Percentiles rank a stretch among this genome's conserved stretches.
These are phyloP conservation scores for Scaptomyza reducta DNA, from an alignment of 2,888 invertebrate species.

Conservation along the genomic window DNA sequence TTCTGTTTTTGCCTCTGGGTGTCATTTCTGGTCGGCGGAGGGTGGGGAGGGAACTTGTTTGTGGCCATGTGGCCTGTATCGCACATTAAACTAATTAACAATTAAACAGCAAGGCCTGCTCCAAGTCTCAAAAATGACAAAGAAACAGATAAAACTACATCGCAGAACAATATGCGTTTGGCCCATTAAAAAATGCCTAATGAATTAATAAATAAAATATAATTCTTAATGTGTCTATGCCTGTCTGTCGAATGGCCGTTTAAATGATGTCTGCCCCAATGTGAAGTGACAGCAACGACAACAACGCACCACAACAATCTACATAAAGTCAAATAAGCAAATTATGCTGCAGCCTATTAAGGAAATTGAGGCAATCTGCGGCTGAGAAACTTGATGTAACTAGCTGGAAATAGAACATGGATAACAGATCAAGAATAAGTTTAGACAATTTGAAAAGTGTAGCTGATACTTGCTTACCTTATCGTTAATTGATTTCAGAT, in stretches of 20 bases:
- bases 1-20: conserved; percentile 49
- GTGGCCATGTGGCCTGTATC: conserved; percentile 75
- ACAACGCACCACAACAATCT: conserved; percentile 8
- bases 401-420: background rate
- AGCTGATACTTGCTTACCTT: too few species aligned
- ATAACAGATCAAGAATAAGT: too few species aligned
- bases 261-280: conserved; percentile 39
- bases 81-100: conserved; percentile 79
- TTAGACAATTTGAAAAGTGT: too few species aligned
- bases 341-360: conserved; percentile 16
- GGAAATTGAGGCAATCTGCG: conserved; percentile 2
- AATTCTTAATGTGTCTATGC: conserved; percentile 49
- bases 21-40: conserved; percentile 12
- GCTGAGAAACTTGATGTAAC: conserved; percentile 1
- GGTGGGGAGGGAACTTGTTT: conserved; percentile 7
- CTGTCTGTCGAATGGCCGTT: conserved; percentile 38
- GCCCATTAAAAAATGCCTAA: conserved; percentile 75
- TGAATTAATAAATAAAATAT: conserved; percentile 78
- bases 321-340: conserved; percentile 35
- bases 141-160: conserved; percentile 22
- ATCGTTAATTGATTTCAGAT: too few species aligned
- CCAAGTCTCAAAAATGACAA: conserved; percentile 14
- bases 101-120: conserved; percentile 70
- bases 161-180: conserved; percentile 60
- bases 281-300: conserved; percentile 16